These are phyloP conservation scores for Campoletis raptor DNA, from an alignment of 2,888 invertebrate genomes.

Conservation along the genomic window DNA sequence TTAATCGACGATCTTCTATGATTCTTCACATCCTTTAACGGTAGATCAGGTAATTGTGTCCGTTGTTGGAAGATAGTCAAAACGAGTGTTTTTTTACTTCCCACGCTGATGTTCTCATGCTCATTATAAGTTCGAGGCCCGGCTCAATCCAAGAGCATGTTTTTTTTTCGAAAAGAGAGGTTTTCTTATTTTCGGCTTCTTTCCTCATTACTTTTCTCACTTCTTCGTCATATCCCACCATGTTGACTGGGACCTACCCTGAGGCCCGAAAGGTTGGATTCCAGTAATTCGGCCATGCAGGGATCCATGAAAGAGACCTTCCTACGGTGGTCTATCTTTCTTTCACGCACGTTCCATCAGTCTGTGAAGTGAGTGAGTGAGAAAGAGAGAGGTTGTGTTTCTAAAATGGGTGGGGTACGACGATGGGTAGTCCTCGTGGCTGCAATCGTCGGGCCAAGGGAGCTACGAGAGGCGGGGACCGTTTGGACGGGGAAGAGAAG, in stretches of 20 bases:
- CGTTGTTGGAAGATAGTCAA: constrained; percentile 42
- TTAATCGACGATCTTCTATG: constrained; percentile 43
- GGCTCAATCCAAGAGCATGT: constrained; percentile 37
- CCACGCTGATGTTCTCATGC: constrained; percentile 64
- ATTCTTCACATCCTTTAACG: constrained; percentile 30
- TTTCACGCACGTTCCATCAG: background rate
- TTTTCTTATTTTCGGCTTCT: constrained; percentile 55
- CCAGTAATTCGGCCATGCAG: constrained; percentile 80
- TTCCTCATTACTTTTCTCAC: constrained; percentile 26
- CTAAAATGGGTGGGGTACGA: constrained; percentile 74
- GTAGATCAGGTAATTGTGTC: constrained; percentile 13
- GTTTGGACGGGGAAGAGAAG: constrained; percentile 73
- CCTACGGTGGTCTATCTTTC: constrained; percentile 33
- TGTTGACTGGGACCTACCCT: constrained; percentile 66
- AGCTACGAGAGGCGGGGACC: constrained; percentile 79
- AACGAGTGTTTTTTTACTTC: constrained; percentile 58
- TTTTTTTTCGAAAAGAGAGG: constrained; percentile 2
- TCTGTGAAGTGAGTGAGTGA: constrained; percentile 32
- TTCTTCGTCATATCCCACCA: constrained; percentile 56
- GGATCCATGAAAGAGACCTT: constrained; percentile 64
- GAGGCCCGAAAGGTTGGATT: constrained; percentile 79
- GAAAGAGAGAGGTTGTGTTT: constrained; percentile 49
- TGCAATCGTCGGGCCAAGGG: constrained; percentile 64
- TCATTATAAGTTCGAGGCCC: constrained; percentile 25
- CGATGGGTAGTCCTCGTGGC: constrained; percentile 72